Conservation (phyloP, 2,113 vertebrate species). For the Gobius niger region DNA sequence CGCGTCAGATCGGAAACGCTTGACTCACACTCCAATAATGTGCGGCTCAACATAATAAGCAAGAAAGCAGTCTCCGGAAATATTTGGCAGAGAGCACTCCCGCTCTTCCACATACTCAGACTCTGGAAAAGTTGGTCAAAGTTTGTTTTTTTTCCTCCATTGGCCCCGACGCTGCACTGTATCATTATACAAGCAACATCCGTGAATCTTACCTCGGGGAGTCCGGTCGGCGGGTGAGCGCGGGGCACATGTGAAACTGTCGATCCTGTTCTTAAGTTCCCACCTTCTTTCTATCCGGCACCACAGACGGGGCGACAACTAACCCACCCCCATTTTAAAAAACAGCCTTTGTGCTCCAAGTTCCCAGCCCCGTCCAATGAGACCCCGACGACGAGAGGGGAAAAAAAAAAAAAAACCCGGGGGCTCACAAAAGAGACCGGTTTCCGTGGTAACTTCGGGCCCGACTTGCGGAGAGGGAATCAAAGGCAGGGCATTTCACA, state of each 20-base stretch:
- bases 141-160: constrained; percentile 1
- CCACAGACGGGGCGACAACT: constrained; percentile 30
- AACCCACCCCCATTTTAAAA: constrained; percentile 56
- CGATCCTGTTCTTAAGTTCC: constrained; percentile 50
- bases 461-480: constrained; percentile 57
- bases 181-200: background rate
- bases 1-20: constrained; percentile 36
- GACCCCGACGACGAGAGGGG: constrained; percentile 71
- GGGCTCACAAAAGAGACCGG: constrained; percentile 86
- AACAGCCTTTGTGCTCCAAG: constrained; percentile 79
- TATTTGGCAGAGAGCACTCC: constrained; percentile 39
- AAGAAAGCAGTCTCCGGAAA: constrained; percentile 29
- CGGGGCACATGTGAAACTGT: constrained; percentile 53
- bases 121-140: constrained; percentile 6
- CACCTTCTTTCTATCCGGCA: constrained; percentile 13
- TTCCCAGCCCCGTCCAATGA: constrained; percentile 78
- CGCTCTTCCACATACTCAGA: constrained; percentile 14
- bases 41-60: constrained; percentile 20
- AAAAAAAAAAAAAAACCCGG: constrained; percentile 70
- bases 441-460: constrained; percentile 89
- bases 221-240: constrained; percentile 36
- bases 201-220: constrained; percentile 59
- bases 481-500: constrained; percentile 67
- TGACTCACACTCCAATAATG: constrained; percentile 30
- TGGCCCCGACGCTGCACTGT: background rate